Percentiles rank a stretch among this genome's conserved stretches.
phyloP scores from a whole-genome alignment of 2,797 vertebrate species.

The Sebastes glaucus region DNA sequence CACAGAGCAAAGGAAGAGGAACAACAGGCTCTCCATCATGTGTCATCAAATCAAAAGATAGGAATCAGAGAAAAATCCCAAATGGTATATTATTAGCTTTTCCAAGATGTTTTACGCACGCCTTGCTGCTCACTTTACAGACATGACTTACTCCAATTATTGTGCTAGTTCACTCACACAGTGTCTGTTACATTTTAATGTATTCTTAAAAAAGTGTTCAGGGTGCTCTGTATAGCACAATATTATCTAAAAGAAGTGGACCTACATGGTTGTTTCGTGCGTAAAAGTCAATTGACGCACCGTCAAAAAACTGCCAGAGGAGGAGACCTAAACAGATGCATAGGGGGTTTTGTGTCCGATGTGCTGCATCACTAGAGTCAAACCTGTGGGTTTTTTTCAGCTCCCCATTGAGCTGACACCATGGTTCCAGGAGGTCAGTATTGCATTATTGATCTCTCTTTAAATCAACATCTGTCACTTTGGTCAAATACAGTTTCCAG shows the following conservation, averaged over 20 bases:
- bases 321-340: background rate
- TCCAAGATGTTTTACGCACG: constrained; percentile 31
- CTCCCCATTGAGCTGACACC: constrained; percentile 46
- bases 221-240: background rate
- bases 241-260: background rate
- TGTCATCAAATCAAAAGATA: background rate
- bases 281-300: constrained; percentile 48
- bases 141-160: background rate
- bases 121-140: background rate
- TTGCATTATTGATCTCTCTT: constrained; percentile 57
- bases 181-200: fast-evolving
- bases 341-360: background rate
- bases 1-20: background rate
- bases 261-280: constrained; percentile 8
- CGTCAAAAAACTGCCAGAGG: background rate
- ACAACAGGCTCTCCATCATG: background rate
- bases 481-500: constrained; percentile 20
- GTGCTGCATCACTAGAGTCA: constrained; percentile 26
- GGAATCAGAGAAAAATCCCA: background rate
- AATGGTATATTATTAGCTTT: too few species aligned
- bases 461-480: constrained; percentile 62
- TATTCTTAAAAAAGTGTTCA: background rate
- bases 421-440: constrained; percentile 9
- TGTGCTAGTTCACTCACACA: background rate
- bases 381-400: constrained; percentile 35